Percentiles rank a stretch among this genome's conserved stretches.
phyloP scores from a whole-genome alignment of 2,888 invertebrate species.

The Scaptomyza tumidula region DNA sequence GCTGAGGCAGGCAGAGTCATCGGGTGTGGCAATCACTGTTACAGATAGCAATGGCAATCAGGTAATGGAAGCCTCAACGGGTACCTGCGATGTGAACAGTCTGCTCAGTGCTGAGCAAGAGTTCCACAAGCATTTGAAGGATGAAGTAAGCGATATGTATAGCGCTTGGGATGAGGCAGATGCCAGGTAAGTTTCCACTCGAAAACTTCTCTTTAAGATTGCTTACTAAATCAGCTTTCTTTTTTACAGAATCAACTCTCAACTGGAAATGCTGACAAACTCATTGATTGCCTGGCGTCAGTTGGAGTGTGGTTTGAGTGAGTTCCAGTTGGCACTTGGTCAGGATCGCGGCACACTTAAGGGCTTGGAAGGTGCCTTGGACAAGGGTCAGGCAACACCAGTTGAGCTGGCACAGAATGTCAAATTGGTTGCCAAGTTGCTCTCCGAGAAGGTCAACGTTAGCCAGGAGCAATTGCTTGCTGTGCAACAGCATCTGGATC shows the following conservation, averaged over 20 bases:
- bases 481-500: constrained; percentile 82
- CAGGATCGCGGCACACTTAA: constrained; percentile 87
- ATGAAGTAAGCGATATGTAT: constrained; percentile 89
- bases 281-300: constrained; percentile 90
- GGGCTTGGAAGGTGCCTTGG: constrained; percentile 83
- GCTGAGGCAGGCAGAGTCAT: background rate
- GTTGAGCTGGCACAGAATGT: constrained; percentile 84
- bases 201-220: background rate
- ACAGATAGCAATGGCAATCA: constrained; percentile 79
- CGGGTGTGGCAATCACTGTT: constrained; percentile 65
- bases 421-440: constrained; percentile 84
- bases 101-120: constrained; percentile 83
- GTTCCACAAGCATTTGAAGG: constrained; percentile 86
- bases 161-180: constrained; percentile 89
- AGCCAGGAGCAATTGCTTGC: constrained; percentile 83
- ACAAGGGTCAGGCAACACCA: constrained; percentile 82
- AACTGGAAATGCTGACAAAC: constrained; percentile 89
- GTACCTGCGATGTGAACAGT: constrained; percentile 74
- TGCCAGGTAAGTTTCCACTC: constrained; percentile 85
- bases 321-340: constrained; percentile 90
- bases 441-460: constrained; percentile 84
- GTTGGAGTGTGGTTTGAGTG: constrained; percentile 90
- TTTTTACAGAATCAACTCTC: constrained; percentile 88
- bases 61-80: constrained; percentile 61
- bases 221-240: background rate